These are phyloP conservation scores for Poicephalus meyeri DNA, from an alignment of 2,113 vertebrate genomes.

Conservation along the genomic window DNA sequence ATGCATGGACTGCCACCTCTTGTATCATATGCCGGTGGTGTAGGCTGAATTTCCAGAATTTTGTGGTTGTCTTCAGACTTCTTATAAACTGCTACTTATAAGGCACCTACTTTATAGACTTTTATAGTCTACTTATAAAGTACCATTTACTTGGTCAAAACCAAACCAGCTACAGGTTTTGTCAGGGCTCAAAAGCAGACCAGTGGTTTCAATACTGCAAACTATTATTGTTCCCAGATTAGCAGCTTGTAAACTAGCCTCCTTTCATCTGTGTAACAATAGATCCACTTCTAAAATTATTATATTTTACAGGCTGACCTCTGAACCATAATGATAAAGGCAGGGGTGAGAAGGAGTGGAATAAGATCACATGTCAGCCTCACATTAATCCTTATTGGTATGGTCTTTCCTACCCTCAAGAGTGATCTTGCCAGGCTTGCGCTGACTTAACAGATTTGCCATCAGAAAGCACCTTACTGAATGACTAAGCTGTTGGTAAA, in stretches of 20 bases:
- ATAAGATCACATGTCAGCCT: background rate
- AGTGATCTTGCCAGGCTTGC: background rate
- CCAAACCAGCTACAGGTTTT: background rate
- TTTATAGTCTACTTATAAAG: background rate
- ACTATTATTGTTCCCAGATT: background rate
- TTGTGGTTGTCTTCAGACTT: background rate
- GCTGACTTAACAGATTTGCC: background rate
- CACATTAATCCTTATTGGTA: background rate
- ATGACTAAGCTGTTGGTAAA: background rate
- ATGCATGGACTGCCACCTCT: rapidly evolving
- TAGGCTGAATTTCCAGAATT: background rate
- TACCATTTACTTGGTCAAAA: background rate
- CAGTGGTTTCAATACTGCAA: background rate
- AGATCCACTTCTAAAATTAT: background rate
- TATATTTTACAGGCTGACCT: background rate
- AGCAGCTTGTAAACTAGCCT: background rate
- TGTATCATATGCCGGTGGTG: rapidly evolving
- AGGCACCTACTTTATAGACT: background rate
- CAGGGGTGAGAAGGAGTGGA: background rate
- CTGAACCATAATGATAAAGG: background rate
- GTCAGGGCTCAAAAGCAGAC: background rate
- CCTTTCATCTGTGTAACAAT: background rate
- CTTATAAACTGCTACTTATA: background rate
- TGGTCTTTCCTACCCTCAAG: background rate
- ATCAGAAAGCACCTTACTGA: background rate